Evolutionary conservation across 2,888 invertebrate genomes (phyloP).

Genomic region (Tipula helvola): DNA sequence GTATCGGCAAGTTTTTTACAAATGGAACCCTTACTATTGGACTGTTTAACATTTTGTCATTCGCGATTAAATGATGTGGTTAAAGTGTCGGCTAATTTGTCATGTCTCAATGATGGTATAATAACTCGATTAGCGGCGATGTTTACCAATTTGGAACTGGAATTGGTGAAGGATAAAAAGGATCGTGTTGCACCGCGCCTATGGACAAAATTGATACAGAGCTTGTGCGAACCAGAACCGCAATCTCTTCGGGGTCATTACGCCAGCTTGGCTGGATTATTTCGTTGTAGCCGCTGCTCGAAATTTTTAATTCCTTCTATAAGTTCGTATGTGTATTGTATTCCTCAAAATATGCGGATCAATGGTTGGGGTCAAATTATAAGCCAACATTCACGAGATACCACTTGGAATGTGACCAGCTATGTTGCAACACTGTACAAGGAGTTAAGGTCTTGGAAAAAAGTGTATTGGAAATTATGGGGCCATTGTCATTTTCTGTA

Average conservation of each 20-base stretch:
- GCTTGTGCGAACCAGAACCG: slow-evolving; percentile 60
- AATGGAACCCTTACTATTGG: slow-evolving; percentile 81
- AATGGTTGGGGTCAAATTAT: slow-evolving; percentile 60
- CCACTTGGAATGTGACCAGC: slow-evolving; percentile 67
- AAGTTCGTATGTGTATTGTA: slow-evolving; percentile 58
- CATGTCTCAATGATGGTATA: slow-evolving; percentile 72
- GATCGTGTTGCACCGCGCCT: slow-evolving; percentile 78
- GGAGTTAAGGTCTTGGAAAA: slow-evolving; percentile 75
- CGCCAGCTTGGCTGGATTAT: slow-evolving; percentile 64
- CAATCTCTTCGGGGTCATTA: slow-evolving; percentile 70
- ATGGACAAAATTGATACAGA: slow-evolving; percentile 70
- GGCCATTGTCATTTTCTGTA: slow-evolving; percentile 77
- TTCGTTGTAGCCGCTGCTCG: slow-evolving; percentile 58
- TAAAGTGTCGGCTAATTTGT: slow-evolving; percentile 72
- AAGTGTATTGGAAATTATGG: slow-evolving; percentile 91
- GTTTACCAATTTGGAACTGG: slow-evolving; percentile 79
- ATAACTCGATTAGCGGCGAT: slow-evolving; percentile 66
- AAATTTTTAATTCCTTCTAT: slow-evolving; percentile 58
- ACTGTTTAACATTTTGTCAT: slow-evolving; percentile 78
- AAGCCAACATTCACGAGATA: slow-evolving; percentile 59
- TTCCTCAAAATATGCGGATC: slow-evolving; percentile 56
- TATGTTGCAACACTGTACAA: slow-evolving; percentile 64
- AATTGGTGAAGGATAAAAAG: slow-evolving; percentile 70
- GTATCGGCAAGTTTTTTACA: slow-evolving; percentile 88
- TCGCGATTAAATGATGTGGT: slow-evolving; percentile 77